Percentiles rank a stretch among this genome's conserved stretches.
Conservation (phyloP, 2,888 invertebrate genomes). For the Netelia melanura region DNA sequence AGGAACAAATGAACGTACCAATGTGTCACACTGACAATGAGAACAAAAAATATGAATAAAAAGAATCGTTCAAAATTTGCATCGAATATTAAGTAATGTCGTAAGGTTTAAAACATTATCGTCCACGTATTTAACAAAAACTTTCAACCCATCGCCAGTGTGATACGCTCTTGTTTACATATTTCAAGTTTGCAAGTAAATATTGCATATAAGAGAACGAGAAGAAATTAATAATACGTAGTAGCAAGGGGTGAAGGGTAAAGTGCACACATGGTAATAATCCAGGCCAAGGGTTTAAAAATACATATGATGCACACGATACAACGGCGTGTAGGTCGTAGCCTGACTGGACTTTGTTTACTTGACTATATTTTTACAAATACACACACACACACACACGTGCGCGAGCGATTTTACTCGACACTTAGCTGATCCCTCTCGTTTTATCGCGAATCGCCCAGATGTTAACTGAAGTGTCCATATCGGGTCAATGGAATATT, state of each 20-base stretch:
- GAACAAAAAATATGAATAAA: too few species aligned
- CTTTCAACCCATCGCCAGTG: too few species aligned
- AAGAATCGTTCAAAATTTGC: too few species aligned
- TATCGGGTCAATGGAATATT: slow-evolving; percentile 79
- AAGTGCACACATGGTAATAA: slow-evolving; percentile 41
- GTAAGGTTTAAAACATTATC: too few species aligned
- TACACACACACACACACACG: slow-evolving; percentile 17
- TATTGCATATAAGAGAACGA: not conserved
- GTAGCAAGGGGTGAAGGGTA: slow-evolving; percentile 35
- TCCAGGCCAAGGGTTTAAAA: slow-evolving; percentile 56
- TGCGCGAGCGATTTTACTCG: not conserved
- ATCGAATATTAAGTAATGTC: too few species aligned
- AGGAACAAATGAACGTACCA: too few species aligned
- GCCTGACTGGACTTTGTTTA: slow-evolving; percentile 34
- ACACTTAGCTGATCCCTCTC: slow-evolving; percentile 26
- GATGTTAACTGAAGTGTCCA: slow-evolving; percentile 80
- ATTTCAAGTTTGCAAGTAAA: not conserved
- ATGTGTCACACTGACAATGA: too few species aligned
- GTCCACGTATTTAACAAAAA: too few species aligned
- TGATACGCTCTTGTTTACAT: not conserved
- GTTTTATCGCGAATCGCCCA: slow-evolving; percentile 74
- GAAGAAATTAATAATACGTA: slow-evolving; percentile 28
- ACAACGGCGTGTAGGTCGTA: slow-evolving; percentile 35
- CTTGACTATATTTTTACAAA: slow-evolving; percentile 26
- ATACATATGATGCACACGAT: slow-evolving; percentile 37